Evolutionary conservation across 30 jellyfish, hydroid and myxozoan species (phyloP).

Genomic region (Hydractinia echinata): DNA sequence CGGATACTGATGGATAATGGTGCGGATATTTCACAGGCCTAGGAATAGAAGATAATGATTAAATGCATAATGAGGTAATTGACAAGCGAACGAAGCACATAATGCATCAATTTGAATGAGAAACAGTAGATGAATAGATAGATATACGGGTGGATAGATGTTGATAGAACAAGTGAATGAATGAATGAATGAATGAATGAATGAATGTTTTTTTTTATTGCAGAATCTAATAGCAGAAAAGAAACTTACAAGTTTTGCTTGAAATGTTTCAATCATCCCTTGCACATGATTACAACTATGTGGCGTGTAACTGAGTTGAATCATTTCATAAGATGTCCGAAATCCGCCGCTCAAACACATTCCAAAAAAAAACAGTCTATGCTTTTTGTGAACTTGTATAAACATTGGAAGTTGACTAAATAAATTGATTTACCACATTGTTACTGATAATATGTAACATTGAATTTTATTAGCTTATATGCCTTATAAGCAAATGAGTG

Average conservation of each 20-base stretch:
- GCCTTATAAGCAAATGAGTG: too few species aligned
- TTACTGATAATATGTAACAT: too few species aligned
- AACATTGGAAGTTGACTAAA: conserved; percentile 81
- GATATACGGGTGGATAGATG: too few species aligned
- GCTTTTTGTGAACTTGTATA: conserved; percentile 71
- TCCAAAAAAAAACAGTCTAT: conserved; percentile 70
- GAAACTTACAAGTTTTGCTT: conserved; percentile 72
- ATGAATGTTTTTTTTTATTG: not conserved
- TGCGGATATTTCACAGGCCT: conserved; percentile 17
- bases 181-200: too few species aligned
- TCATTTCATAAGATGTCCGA: conserved; percentile 76
- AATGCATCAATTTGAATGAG: too few species aligned
- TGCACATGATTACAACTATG: conserved; percentile 81
- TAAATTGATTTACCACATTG: not conserved
- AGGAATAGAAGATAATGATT: not conserved
- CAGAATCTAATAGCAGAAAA: not conserved
- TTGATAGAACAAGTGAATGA: too few species aligned
- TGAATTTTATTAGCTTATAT: too few species aligned
- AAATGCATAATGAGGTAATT: too few species aligned
- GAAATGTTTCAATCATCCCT: conserved; percentile 80
- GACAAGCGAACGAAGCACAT: too few species aligned
- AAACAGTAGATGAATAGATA: too few species aligned
- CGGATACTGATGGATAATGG: conserved; percentile 64
- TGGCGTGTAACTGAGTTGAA: conserved; percentile 64
- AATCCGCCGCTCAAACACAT: conserved; percentile 71